Base-by-base conservation (phyloP, 2,113 vertebrate genomes). In the Todiramphus saurophagus region DNA sequence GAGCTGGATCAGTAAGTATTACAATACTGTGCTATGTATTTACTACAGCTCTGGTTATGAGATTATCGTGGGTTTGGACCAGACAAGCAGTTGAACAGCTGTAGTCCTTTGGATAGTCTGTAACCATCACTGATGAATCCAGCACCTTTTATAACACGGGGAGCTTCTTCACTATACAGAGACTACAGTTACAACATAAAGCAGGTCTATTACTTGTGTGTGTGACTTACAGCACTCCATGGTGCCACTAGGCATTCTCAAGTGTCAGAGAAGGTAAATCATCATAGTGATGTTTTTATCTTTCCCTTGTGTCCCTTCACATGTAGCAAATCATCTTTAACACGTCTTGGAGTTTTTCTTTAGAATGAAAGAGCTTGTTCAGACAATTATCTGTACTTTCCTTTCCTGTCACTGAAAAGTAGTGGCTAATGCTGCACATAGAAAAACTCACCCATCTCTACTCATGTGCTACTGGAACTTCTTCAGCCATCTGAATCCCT, bases 151-250 rank as follows among this genome's bases (percentile, higher is more conserved):
- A 18, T 10, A 55, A 31, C 25, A 60, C 7, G 6, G 30, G 50
- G 43, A 66, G 7, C 27, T 75, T 9, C 82, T 78, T 64, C 55
- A 33, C 70, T 81, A 33, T 44, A 31, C n/a, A 59, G 37, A 74
- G 60, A 12, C 35, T 31, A 2, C 23, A 59, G n/a, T 27, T 39
- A 19, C 11, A 28, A 13, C 2, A 0, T 18, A 16, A 41, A 55
- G 4, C 2, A 1, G 9, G 4, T 41, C 76, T 59, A 16, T 24
- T 81, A 35, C 39, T 55, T 66, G n/a, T 13, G 13, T 2, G 0
- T 50, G 58, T 37, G 58, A 51, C 55, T 46, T 60, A 35, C 30
- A 90, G 23, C 50, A 39, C n/a, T 50, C 25, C 2, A 0, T 33
- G 31, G 59, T 92, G 56, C 55, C 69, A 18, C 30, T 60, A 2